phyloP scores from a whole-genome alignment of 2,113 vertebrate genomes.

The Aix galericulata region DNA sequence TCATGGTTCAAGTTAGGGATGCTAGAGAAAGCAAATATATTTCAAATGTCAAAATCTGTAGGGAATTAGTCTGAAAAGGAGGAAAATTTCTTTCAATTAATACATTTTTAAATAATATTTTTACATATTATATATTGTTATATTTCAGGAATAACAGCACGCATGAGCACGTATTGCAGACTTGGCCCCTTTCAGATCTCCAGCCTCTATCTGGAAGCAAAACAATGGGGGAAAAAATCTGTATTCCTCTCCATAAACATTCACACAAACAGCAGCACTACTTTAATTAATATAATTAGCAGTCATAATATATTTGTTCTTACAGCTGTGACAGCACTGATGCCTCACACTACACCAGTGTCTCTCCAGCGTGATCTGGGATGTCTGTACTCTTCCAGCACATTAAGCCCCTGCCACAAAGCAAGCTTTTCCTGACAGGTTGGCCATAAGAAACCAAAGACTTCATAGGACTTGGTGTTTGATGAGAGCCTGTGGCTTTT shows the following conservation, averaged over 20 bases:
- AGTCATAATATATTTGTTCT: constrained; percentile 7
- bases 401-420: not conserved
- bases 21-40: not conserved
- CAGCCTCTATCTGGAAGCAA: not conserved
- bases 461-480: accelerated
- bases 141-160: not conserved
- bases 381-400: not conserved
- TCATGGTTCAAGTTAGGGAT: not conserved
- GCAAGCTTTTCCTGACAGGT: not conserved
- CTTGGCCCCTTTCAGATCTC: not conserved
- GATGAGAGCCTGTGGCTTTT: not conserved
- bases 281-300: constrained; percentile 63
- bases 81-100: not conserved
- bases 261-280: constrained; percentile 35
- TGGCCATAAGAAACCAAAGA: not conserved
- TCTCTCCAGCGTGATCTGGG: not conserved
- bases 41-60: not conserved
- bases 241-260: constrained; percentile 19
- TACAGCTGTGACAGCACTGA: constrained; percentile 38
- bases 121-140: not conserved
- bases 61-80: not conserved
- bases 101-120: not conserved
- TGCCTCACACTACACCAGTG: not conserved
- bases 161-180: not conserved
- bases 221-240: constrained; percentile 36